Percentiles rank a stretch among this genome's conserved stretches.
phyloP scores from a whole-genome alignment of 2,888 invertebrate genomes.

The Apodemia mormo region DNA sequence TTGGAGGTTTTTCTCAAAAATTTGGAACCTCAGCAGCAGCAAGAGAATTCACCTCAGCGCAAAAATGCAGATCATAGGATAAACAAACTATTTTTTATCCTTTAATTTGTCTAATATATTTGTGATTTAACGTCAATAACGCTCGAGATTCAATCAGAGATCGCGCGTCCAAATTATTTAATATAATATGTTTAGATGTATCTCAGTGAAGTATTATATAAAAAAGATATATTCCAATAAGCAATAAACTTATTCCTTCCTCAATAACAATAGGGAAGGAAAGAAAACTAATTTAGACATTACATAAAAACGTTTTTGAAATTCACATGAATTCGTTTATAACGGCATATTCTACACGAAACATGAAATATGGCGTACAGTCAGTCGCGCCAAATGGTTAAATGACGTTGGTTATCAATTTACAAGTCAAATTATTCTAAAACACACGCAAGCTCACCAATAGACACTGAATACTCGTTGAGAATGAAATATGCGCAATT shows the following conservation, averaged over 20 bases:
- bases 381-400: background rate
- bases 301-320: slow-evolving; percentile 8
- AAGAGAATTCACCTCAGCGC: no score
- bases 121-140: no score
- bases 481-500: slow-evolving; percentile 3
- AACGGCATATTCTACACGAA: slow-evolving; percentile 6
- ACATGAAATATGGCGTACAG: slow-evolving; percentile 14
- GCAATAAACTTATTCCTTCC: slow-evolving; percentile 3
- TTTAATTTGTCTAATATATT: no score
- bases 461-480: slow-evolving; percentile 18
- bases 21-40: no score
- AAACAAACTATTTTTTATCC: no score
- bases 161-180: no score
- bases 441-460: slow-evolving; percentile 30
- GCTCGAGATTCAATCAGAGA: no score
- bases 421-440: slow-evolving; percentile 31
- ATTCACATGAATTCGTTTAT: background rate
- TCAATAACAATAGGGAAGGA: slow-evolving; percentile 4
- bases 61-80: no score
- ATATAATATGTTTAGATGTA: no score
- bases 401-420: slow-evolving; percentile 32
- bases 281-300: slow-evolving; percentile 5
- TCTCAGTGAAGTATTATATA: no score
- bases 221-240: background rate
- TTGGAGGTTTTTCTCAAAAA: no score